Evolutionary conservation across 2,888 invertebrate genomes (phyloP).

Genomic region (Tillus elongatus): DNA sequence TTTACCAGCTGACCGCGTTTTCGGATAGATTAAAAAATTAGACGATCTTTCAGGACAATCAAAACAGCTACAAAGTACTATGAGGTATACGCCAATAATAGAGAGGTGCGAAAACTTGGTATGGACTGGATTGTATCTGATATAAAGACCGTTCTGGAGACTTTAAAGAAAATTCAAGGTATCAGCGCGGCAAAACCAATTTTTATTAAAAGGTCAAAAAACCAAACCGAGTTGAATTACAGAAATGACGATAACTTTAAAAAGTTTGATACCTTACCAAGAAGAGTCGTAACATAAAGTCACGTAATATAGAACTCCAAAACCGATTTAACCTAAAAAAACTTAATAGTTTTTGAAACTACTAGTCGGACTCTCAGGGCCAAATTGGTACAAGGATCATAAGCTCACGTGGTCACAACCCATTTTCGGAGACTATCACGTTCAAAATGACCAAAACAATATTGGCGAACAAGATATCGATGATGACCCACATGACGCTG

Average conservation of each 20-base stretch:
- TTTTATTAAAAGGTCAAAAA: slow-evolving; percentile 16
- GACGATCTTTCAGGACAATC: slow-evolving; percentile 1
- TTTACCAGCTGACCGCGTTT: no score
- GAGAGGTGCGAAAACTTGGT: no score
- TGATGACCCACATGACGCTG: slow-evolving; percentile 9
- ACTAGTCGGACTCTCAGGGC: slow-evolving; percentile 14
- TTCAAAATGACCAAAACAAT: slow-evolving; percentile 12
- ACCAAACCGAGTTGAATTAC: slow-evolving; percentile 12
- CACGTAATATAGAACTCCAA: slow-evolving; percentile 11
- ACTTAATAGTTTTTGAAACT: slow-evolving; percentile 14
- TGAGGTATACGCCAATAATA: no score
- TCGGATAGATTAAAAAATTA: no score
- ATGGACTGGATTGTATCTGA: slow-evolving; percentile 10
- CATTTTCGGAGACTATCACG: slow-evolving; percentile 8
- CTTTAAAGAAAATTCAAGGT: slow-evolving; percentile 17
- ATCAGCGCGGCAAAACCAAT: slow-evolving; percentile 14
- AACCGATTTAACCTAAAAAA: slow-evolving; percentile 13
- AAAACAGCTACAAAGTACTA: slow-evolving; percentile 11
- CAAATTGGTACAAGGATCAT: slow-evolving; percentile 13
- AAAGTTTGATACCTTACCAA: slow-evolving; percentile 15
- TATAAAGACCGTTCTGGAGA: slow-evolving; percentile 14
- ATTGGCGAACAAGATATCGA: slow-evolving; percentile 12
- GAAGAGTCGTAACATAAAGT: slow-evolving; percentile 9
- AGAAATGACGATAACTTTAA: slow-evolving; percentile 14
- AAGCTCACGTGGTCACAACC: slow-evolving; percentile 14